Evolutionary conservation across 2,113 vertebrate species (phyloP).

Genomic region (Perca flavescens): DNA sequence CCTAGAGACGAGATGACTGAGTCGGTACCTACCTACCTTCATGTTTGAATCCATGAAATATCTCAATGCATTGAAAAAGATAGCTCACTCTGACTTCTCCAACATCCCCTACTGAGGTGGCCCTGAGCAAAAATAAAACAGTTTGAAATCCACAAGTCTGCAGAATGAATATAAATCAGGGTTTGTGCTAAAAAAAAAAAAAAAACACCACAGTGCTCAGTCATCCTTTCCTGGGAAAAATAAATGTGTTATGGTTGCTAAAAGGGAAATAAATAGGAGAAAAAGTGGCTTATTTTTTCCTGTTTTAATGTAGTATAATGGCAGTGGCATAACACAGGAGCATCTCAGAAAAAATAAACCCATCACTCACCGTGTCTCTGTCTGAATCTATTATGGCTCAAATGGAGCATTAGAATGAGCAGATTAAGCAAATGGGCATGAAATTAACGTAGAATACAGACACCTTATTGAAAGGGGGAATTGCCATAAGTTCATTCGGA

Average conservation of each 20-base stretch:
- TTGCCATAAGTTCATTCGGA: slow-evolving; percentile 6
- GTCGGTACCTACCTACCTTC: not conserved
- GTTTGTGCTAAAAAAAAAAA: slow-evolving; percentile 1
- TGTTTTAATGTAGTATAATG: slow-evolving; percentile 2
- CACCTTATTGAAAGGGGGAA: slow-evolving; percentile 22
- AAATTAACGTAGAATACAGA: slow-evolving; percentile 27
- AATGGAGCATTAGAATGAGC: slow-evolving; percentile 46
- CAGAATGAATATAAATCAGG: slow-evolving; percentile 34
- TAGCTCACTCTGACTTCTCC: not conserved
- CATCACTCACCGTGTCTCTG: slow-evolving; percentile 45
- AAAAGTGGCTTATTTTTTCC: slow-evolving; percentile 15
- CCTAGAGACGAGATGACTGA: not conserved
- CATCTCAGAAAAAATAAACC: slow-evolving; percentile 17
- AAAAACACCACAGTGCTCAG: slow-evolving; percentile 3
- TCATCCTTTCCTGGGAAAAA: slow-evolving; percentile 21
- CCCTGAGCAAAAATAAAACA: slow-evolving; percentile 8
- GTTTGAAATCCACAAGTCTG: slow-evolving; percentile 27
- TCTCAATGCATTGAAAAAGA: not conserved
- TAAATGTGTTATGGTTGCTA: not conserved
- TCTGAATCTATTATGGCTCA: slow-evolving; percentile 31
- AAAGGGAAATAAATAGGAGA: slow-evolving; percentile 17
- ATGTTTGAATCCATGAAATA: not conserved
- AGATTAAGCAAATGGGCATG: slow-evolving; percentile 54
- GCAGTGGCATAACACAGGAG: slow-evolving; percentile 18
- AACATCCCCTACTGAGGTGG: not conserved